These are phyloP conservation scores for Porites cylindrica DNA, from an alignment of 92 coral and sea anemone genomes.

Conservation along the genomic window DNA sequence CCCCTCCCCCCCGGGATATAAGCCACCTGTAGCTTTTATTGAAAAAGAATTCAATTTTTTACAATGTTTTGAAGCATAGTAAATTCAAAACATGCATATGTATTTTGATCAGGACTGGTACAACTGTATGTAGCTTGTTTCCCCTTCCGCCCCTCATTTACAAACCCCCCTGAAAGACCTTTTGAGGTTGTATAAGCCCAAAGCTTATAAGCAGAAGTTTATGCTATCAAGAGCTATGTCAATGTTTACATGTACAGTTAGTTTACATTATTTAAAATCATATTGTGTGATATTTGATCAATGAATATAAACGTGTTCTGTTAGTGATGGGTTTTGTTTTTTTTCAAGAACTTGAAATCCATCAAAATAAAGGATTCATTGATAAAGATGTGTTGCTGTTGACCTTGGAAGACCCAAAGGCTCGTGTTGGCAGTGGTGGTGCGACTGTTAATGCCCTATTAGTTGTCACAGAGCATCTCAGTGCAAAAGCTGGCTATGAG, in stretches of 20 bases:
- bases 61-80: too few relatives aligned
- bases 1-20: too few relatives aligned
- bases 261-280: neutral
- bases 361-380: conserved; percentile 84
- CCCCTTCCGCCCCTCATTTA: too few relatives aligned
- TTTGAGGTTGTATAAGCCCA: too few relatives aligned
- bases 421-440: conserved; percentile 96
- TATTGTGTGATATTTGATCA: neutral
- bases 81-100: too few relatives aligned
- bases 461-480: conserved; percentile 90
- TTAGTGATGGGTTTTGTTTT: neutral
- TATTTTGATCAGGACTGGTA: too few relatives aligned
- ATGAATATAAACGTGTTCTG: neutral
- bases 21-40: too few relatives aligned
- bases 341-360: conserved; percentile 83
- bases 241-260: neutral
- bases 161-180: too few relatives aligned
- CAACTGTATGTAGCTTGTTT: too few relatives aligned
- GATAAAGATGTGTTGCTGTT: conserved; percentile 77
- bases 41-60: too few relatives aligned
- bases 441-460: conserved; percentile 93
- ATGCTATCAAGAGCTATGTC: too few relatives aligned
- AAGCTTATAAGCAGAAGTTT: too few relatives aligned
- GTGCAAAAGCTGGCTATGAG: conserved; percentile 93
- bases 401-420: conserved; percentile 90